These are phyloP conservation scores for Hydraecia micacea DNA, from an alignment of 2,888 invertebrate genomes.

Conservation along the genomic window DNA sequence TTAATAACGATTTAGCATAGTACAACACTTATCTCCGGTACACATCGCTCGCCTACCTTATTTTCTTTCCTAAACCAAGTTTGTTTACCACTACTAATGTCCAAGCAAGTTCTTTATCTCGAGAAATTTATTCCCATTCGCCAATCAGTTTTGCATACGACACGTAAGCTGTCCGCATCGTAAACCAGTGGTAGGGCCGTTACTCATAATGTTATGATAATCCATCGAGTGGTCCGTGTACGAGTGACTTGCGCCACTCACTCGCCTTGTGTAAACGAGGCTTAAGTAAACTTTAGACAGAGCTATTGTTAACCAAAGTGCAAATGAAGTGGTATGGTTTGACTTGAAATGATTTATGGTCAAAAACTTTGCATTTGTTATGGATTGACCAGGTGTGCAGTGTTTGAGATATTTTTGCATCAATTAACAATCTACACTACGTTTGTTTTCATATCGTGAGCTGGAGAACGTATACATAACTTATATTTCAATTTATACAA, in stretches of 20 bases:
- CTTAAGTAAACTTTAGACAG: slow-evolving; percentile 62
- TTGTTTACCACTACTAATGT: slow-evolving; percentile 64
- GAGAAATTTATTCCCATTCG: slow-evolving; percentile 65
- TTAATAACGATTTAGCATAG: slow-evolving; percentile 64
- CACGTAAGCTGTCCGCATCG: slow-evolving; percentile 63
- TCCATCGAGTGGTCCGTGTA: slow-evolving; percentile 67
- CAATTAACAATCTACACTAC: slow-evolving; percentile 26
- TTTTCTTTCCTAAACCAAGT: slow-evolving; percentile 65
- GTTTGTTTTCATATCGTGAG: background rate
- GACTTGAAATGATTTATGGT: slow-evolving; percentile 65
- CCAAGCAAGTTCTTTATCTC: slow-evolving; percentile 69
- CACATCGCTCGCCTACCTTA: slow-evolving; percentile 62
- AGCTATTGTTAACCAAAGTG: slow-evolving; percentile 65
- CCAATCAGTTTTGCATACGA: slow-evolving; percentile 72
- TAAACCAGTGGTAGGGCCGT: slow-evolving; percentile 70
- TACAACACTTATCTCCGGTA: slow-evolving; percentile 55
- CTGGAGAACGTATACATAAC: background rate
- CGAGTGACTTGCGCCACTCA: slow-evolving; percentile 70
- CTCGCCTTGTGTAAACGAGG: slow-evolving; percentile 69
- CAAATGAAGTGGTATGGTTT: slow-evolving; percentile 66
- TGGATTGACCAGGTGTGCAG: slow-evolving; percentile 62
- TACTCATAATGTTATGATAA: slow-evolving; percentile 74
- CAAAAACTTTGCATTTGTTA: slow-evolving; percentile 63
- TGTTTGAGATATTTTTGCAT: slow-evolving; percentile 36
- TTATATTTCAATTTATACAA: background rate